Percentiles rank a stretch among this genome's conserved stretches.
Evolutionary conservation across 2,113 vertebrate species (phyloP).

Genomic region (Piaya cayana): DNA sequence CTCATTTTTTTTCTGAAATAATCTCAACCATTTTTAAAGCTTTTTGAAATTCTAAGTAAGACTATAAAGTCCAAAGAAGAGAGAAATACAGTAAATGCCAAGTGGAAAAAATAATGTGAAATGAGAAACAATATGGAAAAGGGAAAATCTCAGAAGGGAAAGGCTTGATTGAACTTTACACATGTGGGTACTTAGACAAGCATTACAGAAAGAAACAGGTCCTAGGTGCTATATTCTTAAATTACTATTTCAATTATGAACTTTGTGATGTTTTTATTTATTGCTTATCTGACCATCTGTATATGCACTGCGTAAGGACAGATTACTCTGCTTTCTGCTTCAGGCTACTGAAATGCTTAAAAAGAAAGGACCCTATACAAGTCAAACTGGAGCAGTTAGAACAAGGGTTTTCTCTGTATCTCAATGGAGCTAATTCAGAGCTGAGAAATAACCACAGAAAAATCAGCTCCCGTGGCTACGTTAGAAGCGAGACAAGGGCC

Average conservation of each 20-base stretch:
- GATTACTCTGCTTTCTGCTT: not conserved
- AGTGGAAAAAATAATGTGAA: not conserved
- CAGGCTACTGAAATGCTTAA: constrained; percentile 83
- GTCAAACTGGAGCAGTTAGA: constrained; percentile 86
- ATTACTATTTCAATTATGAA: not conserved
- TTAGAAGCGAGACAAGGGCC: constrained; percentile 56
- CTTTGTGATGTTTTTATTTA: not conserved
- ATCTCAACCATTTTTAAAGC: not conserved
- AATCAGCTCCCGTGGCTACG: not conserved
- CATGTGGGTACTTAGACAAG: not conserved
- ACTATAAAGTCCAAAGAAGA: not conserved
- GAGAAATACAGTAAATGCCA: not conserved
- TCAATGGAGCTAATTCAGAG: constrained; percentile 92
- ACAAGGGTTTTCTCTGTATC: constrained; percentile 92
- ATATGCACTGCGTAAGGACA: not conserved
- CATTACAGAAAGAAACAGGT: not conserved
- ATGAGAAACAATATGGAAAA: not conserved
- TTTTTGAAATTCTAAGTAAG: not conserved
- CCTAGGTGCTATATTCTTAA: not conserved
- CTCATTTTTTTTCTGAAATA: not conserved
- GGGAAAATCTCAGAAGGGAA: not conserved
- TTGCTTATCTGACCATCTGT: not conserved
- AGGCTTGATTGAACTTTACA: not conserved
- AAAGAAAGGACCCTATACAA: constrained; percentile 81
- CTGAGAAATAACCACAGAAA: constrained; percentile 63